Conservation (phyloP, 2,888 invertebrate genomes). For the Rhimphoctona megacephalus region DNA sequence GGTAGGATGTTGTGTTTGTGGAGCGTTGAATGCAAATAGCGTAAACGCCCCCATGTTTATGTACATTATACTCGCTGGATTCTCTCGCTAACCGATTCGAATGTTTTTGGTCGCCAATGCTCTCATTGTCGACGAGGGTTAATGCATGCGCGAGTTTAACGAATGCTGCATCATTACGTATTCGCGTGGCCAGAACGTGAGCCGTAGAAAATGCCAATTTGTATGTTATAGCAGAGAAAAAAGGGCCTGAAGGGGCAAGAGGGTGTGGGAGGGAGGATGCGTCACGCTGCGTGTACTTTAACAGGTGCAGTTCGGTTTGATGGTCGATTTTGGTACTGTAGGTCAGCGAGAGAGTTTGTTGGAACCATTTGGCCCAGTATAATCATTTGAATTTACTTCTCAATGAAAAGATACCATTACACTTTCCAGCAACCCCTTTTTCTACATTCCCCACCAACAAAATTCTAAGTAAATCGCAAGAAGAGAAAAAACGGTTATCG, state of each 20-base stretch:
- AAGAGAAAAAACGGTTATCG: not conserved
- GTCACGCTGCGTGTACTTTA: slow-evolving; percentile 55
- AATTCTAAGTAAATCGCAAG: not conserved
- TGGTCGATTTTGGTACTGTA: slow-evolving; percentile 47
- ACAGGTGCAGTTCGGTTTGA: slow-evolving; percentile 49
- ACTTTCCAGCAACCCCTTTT: not conserved
- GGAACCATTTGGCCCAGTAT: slow-evolving; percentile 27
- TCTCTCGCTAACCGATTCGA: slow-evolving; percentile 29
- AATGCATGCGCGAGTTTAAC: slow-evolving; percentile 37
- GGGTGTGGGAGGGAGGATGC: not conserved
- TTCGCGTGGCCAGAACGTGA: slow-evolving; percentile 53
- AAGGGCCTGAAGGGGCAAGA: not conserved
- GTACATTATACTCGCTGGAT: slow-evolving; percentile 37
- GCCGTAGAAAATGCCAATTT: slow-evolving; percentile 24
- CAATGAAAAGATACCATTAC: slow-evolving; percentile 6
- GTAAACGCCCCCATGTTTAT: slow-evolving; percentile 34
- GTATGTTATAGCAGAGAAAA: slow-evolving; percentile 13
- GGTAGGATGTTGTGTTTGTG: slow-evolving; percentile 25
- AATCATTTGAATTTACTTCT: slow-evolving; percentile 9
- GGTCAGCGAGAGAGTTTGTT: slow-evolving; percentile 40
- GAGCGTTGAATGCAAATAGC: slow-evolving; percentile 18
- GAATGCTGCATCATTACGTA: slow-evolving; percentile 58
- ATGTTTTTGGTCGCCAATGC: slow-evolving; percentile 37
- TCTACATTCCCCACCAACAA: not conserved
- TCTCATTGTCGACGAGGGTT: slow-evolving; percentile 52